Evolutionary conservation across 2,113 vertebrate genomes (phyloP), one percentile per base, ranked within the genome.

Genomic region (Seriola quinqueradiata): DNA sequence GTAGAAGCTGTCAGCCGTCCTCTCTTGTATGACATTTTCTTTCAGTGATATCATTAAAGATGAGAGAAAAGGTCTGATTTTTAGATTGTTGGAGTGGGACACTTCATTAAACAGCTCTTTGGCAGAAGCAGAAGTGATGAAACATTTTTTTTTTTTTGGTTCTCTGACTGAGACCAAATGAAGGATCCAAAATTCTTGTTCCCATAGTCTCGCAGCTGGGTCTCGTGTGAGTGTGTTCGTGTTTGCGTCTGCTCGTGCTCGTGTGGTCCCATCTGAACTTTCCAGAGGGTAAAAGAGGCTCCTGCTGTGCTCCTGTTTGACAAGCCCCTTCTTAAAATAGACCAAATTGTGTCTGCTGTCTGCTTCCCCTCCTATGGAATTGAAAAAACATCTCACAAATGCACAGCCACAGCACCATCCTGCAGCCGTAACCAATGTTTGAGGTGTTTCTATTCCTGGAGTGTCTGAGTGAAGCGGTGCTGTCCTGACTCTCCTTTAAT

Each of bases 311-410:
- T 84, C 50, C 55, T 67, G 82, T 86, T 86, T 87, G 89, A 90
- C 89, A 85, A 83, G 76, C 44, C 40, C 48, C 48, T 73, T 77
- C 88, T 86, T 61, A 85, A 93, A 91, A 93, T 93, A 92, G 86
- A 70, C 60, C 67, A 78, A 60, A 71, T 75, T 77, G 71, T 74
- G 83, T 91, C 70, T 80, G 71, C 77, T 63, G 81, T 83, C 83
- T 83, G 70, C 73, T 60, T 44, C 64, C 61, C 50, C 50, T 77
- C 78, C 76, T 72, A 87, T 88, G 50, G 70, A 89, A 83, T 34
- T 71, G 46, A 50, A 42, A 82, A 75, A 70, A 5, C 23, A 50
- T 4, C 4, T 17, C 64, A 58, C 46, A 79, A 32, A 72, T 36
- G 4, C 70, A 64, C 72, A 12, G 19, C 54, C 40, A 48, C 59